A percentile compares a stretch with the other conserved stretches of the same genome.
phyloP scores from a whole-genome alignment of 2,888 invertebrate genomes.

The Patella caerulea region DNA sequence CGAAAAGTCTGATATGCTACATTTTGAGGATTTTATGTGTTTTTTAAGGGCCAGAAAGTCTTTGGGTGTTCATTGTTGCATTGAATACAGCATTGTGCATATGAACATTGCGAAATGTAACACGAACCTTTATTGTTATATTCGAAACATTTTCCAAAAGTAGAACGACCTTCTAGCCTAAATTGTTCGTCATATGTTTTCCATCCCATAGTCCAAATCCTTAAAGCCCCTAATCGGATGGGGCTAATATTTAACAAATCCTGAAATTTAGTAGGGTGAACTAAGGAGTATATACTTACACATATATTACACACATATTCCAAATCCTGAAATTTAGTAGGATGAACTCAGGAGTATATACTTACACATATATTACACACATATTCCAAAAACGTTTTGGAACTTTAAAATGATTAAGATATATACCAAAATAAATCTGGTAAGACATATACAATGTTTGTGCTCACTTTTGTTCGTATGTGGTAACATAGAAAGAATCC shows the following conservation, averaged over 20 bases:
- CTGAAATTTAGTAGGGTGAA: slow-evolving; percentile 11
- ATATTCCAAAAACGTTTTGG: neutral
- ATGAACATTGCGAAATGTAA: slow-evolving; percentile 9
- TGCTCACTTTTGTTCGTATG: no score
- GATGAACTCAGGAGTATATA: slow-evolving; percentile 16
- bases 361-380: no score
- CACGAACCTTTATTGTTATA: slow-evolving; percentile 23
- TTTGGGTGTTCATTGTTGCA: slow-evolving; percentile 14
- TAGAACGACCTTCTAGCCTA: slow-evolving; percentile 1
- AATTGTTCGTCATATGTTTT: slow-evolving; percentile 23
- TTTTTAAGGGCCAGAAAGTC: neutral
- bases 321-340: slow-evolving; percentile 2
- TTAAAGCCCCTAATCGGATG: slow-evolving; percentile 12
- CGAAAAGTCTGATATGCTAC: neutral
- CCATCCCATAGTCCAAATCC: slow-evolving; percentile 16
- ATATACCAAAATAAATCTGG: no score
- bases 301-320: no score
- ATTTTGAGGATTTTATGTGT: neutral
- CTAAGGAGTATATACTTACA: slow-evolving; percentile 15
- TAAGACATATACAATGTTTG: no score
- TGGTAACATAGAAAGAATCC: no score
- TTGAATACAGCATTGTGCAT: slow-evolving; percentile 8
- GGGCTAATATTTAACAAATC: slow-evolving; percentile 16
- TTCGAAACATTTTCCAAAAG: slow-evolving; percentile 8
- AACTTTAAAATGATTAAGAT: no score